Percentiles rank a stretch among this genome's conserved stretches.
Conservation (phyloP, 2,113 vertebrate species). For the Calypte anna region DNA sequence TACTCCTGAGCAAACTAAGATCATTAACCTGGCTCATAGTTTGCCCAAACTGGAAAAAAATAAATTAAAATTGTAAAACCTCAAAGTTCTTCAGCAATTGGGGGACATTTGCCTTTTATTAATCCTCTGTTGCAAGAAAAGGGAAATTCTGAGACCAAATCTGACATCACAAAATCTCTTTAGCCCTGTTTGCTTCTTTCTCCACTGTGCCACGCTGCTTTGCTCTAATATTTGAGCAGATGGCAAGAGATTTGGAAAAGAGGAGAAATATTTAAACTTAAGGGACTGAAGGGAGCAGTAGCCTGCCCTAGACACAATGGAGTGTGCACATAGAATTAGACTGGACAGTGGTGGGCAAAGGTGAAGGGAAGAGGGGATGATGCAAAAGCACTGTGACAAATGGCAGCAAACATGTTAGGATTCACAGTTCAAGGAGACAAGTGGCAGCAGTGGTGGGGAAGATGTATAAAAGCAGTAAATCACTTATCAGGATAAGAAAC, state of each 20-base stretch:
- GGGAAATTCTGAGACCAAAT: not conserved
- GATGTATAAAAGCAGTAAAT: not conserved
- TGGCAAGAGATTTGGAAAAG: not conserved
- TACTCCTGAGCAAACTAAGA: not conserved
- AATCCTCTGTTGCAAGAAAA: not conserved
- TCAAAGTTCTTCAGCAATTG: not conserved
- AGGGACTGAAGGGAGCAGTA: not conserved
- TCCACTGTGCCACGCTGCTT: not conserved
- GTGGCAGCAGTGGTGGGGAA: not conserved
- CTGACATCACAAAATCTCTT: not conserved
- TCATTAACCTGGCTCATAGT: not conserved
- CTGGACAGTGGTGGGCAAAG: not conserved
- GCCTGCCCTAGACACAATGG: not conserved
- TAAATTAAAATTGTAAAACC: not conserved
- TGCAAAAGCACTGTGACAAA: not conserved
- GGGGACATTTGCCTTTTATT: not conserved
- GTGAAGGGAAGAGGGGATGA: not conserved
- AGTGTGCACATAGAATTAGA: not conserved
- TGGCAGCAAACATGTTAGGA: not conserved
- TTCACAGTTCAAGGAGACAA: not conserved
- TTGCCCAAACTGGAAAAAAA: not conserved
- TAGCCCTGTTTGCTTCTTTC: not conserved
- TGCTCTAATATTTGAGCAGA: not conserved
- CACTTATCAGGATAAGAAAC: not conserved
- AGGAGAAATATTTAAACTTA: not conserved